Conservation (phyloP, 1,140 invertebrate genomes). For the Drosophila pruinosa region DNA sequence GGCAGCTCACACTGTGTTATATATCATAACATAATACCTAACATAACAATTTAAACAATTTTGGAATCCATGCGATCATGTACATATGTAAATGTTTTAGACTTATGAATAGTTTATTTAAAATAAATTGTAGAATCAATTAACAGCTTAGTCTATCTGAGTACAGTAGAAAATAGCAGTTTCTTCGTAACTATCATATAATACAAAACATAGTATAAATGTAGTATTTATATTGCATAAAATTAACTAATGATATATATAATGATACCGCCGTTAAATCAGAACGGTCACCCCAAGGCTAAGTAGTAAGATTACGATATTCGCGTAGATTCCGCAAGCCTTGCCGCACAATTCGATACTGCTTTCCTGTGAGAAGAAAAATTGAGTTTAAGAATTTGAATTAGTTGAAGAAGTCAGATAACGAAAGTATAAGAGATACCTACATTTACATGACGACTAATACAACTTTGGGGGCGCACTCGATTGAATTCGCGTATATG, state of each 20-base stretch:
- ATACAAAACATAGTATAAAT: conserved; percentile 56
- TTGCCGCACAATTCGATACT: conserved; percentile 67
- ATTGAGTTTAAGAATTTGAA: neutral
- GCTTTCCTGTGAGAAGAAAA: conserved; percentile 56
- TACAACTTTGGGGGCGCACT: conserved; percentile 87
- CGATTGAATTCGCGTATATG: conserved; percentile 85
- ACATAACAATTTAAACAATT: too few relatives aligned
- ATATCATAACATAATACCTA: conserved; percentile 43
- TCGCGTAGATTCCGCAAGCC: conserved; percentile 56
- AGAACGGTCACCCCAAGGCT: conserved; percentile 60
- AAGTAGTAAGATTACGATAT: conserved; percentile 54
- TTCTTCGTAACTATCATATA: conserved; percentile 38
- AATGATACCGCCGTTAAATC: conserved; percentile 55
- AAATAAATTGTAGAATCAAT: conserved; percentile 53
- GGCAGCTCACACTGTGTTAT: conserved; percentile 64
- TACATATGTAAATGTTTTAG: too few relatives aligned
- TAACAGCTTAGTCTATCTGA: conserved; percentile 64
- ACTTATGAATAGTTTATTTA: conserved; percentile 59
- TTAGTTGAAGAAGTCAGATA: neutral
- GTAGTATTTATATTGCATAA: conserved; percentile 33
- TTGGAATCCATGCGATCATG: too few relatives aligned
- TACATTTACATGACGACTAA: conserved; percentile 88
- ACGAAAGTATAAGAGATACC: conserved; percentile 61
- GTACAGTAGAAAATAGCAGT: conserved; percentile 61
- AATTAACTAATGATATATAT: conserved; percentile 43